Evolutionary conservation across 1,140 invertebrate species (phyloP).

Genomic region (Drosophila pseudoananassae): DNA sequence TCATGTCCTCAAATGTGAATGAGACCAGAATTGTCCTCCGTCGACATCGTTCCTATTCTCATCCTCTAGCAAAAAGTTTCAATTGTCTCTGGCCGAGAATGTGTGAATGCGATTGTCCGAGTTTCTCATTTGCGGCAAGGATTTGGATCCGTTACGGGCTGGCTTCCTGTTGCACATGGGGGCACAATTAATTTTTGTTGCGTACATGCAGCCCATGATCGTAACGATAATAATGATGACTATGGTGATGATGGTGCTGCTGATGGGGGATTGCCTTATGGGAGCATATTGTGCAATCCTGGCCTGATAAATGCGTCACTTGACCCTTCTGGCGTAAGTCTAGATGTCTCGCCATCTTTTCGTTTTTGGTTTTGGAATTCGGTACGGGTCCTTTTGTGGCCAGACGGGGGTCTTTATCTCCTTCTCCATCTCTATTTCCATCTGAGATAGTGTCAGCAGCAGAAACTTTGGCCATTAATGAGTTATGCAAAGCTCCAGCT

Average conservation of each 20-base stretch:
- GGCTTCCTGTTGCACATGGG: conserved; percentile 68
- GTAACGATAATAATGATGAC: conserved; percentile 37
- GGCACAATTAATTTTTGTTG: conserved; percentile 67
- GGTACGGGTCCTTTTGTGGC: conserved; percentile 13
- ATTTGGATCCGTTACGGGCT: conserved; percentile 33
- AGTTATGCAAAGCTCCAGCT: conserved; percentile 32
- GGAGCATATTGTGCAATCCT: conserved; percentile 38
- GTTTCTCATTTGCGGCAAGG: conserved; percentile 54
- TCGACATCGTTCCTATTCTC: conserved; percentile 19
- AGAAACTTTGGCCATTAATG: conserved; percentile 54
- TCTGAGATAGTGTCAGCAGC: conserved; percentile 34
- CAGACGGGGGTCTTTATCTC: conserved; percentile 20
- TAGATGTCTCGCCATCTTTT: conserved; percentile 4
- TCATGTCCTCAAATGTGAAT: conserved; percentile 61
- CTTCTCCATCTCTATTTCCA: conserved; percentile 1
- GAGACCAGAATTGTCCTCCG: conserved; percentile 52
- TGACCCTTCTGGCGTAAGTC: conserved; percentile 10
- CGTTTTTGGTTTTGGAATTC: conserved; percentile 2
- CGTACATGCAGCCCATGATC: conserved; percentile 40
- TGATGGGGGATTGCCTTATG: conserved; percentile 26
- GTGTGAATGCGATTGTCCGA: conserved; percentile 76
- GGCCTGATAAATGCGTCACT: conserved; percentile 40
- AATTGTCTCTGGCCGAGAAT: conserved; percentile 73
- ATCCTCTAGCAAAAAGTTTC: conserved; percentile 64
- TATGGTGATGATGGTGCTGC: conserved; percentile 25